phyloP scores from a whole-genome alignment of 1,140 invertebrate genomes.

The Anoplophora glabripennis region DNA sequence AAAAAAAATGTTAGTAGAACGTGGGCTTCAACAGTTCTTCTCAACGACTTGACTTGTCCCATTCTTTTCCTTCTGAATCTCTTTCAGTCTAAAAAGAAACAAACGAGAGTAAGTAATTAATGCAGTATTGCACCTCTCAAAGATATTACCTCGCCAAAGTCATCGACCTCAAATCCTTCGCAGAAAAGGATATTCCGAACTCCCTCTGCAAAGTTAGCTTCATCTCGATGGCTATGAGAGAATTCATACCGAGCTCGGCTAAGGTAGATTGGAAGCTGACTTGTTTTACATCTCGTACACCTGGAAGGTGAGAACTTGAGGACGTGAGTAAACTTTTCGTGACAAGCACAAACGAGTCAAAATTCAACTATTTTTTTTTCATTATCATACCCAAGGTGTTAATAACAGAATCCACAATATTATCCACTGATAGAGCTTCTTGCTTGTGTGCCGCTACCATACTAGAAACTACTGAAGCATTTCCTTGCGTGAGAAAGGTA shows the following conservation, averaged over 20 bases:
- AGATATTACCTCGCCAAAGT: slow-evolving; percentile 40
- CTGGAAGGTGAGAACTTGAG: slow-evolving; percentile 29
- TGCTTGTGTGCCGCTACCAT: slow-evolving; percentile 76
- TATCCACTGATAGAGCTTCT: slow-evolving; percentile 56
- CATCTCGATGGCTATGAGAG: slow-evolving; percentile 83
- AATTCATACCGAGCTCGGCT: slow-evolving; percentile 86
- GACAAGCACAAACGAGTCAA: background rate
- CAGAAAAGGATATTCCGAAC: slow-evolving; percentile 59
- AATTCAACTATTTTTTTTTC: slow-evolving; percentile 6
- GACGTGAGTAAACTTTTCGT: background rate
- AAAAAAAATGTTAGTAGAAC: no score
- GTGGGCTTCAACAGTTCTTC: no score
- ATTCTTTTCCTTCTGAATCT: background rate
- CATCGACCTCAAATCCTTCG: slow-evolving; percentile 59
- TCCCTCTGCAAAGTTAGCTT: slow-evolving; percentile 67
- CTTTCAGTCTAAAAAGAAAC: slow-evolving; percentile 12
- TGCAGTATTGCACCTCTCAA: no score
- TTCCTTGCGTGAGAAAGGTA: slow-evolving; percentile 63
- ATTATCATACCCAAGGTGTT: slow-evolving; percentile 55
- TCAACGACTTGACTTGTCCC: background rate
- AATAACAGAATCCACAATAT: slow-evolving; percentile 63
- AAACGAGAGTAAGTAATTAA: background rate
- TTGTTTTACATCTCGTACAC: slow-evolving; percentile 55
- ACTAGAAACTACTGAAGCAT: slow-evolving; percentile 68
- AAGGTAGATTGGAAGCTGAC: slow-evolving; percentile 66